Conservation (phyloP, 1,140 invertebrate genomes). For the Mamestra configurata region DNA sequence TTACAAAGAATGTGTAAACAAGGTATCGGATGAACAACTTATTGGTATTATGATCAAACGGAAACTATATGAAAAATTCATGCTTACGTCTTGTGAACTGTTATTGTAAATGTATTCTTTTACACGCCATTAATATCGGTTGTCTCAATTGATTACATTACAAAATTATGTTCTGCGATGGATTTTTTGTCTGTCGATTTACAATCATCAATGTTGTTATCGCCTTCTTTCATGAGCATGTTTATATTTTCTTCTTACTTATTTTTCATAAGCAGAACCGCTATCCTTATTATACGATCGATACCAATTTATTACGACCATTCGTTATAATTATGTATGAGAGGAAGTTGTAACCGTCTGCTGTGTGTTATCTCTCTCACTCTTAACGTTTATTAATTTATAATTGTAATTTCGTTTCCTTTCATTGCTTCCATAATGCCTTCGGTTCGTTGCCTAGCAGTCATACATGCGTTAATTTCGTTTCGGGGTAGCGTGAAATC, state of each 20-base stretch:
- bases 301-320: conserved; percentile 31
- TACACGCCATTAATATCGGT: background rate
- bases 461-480: background rate
- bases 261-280: conserved; percentile 20
- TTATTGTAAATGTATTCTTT: conserved; percentile 9
- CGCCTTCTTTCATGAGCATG: background rate
- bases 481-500: background rate
- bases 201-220: background rate
- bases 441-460: conserved; percentile 6
- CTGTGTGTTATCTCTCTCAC: conserved; percentile 9
- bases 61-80: conserved; percentile 11
- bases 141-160: background rate
- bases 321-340: conserved; percentile 37
- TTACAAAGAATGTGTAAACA: conserved; percentile 11
- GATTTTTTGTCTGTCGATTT: background rate
- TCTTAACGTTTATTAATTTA: conserved; percentile 39
- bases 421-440: conserved; percentile 14
- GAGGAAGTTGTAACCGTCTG: conserved; percentile 42
- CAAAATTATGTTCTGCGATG: background rate
- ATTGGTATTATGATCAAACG: conserved; percentile 8
- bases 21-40: conserved; percentile 1
- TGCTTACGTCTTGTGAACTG: conserved; percentile 13
- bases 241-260: background rate
- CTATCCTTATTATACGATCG: background rate
- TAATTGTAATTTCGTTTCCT: conserved; percentile 30